phyloP scores from a whole-genome alignment of 1,140 invertebrate species.

The Tribolium castaneum region DNA sequence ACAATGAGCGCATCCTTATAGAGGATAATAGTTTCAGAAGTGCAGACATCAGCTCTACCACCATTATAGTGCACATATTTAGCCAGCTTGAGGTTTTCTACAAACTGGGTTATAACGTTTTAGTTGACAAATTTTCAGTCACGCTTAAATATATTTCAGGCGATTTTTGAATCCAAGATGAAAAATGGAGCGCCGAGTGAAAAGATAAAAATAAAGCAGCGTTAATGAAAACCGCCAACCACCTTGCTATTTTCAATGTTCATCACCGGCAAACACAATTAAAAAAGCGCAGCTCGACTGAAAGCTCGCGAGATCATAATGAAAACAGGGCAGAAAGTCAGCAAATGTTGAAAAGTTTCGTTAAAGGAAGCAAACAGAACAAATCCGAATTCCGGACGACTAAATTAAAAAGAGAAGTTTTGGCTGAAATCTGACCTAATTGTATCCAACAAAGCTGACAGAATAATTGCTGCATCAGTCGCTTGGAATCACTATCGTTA shows the following conservation, averaged over 20 bases:
- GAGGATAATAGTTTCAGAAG: neutral
- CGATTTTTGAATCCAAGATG: neutral
- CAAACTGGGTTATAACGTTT: neutral
- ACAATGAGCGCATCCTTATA: neutral
- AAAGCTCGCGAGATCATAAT: neutral
- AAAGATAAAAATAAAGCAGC: conserved; percentile 1
- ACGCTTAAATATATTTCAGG: neutral
- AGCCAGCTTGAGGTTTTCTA: no score
- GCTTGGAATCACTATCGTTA: conserved; percentile 15
- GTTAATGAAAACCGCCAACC: conserved; percentile 1
- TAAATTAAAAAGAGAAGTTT: conserved; percentile 5
- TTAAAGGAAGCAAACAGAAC: conserved; percentile 17
- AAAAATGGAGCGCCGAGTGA: conserved; percentile 1
- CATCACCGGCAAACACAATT: neutral
- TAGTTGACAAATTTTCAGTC: neutral
- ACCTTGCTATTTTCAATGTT: conserved; percentile 1
- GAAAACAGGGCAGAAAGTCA: neutral
- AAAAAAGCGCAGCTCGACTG: conserved; percentile 7
- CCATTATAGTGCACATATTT: no score
- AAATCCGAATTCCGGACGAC: conserved; percentile 10
- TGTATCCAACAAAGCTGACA: neutral
- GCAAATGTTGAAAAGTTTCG: neutral
- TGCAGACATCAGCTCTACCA: no score
- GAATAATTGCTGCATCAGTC: conserved; percentile 27
- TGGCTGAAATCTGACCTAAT: conserved; percentile 20